Conservation (phyloP, 2,113 vertebrate genomes). For the Echinops telfairi region DNA sequence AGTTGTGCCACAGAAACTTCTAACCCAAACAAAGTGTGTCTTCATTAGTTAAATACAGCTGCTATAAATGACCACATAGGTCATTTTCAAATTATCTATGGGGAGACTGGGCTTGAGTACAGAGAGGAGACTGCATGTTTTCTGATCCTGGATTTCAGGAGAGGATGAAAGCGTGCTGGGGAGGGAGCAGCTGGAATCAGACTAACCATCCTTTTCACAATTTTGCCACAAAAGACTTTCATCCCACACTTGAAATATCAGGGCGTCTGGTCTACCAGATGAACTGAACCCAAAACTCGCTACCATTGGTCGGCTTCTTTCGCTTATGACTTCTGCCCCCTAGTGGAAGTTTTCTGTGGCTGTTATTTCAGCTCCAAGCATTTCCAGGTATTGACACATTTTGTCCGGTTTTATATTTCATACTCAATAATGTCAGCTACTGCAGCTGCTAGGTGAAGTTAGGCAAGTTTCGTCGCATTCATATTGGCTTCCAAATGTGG, state of each 20-base stretch:
- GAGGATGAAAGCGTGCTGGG: not conserved
- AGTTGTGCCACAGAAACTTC: not conserved
- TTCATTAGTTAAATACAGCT: no score
- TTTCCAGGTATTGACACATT: not conserved
- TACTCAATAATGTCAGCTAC: not conserved
- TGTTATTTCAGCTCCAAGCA: not conserved
- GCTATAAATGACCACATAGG: not conserved
- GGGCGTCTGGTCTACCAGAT: no score
- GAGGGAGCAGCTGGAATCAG: not conserved
- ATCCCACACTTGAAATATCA: fast-evolving
- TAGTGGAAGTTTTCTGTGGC: conserved; percentile 14
- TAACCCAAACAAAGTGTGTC: not conserved
- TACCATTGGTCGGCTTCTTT: not conserved
- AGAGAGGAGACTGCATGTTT: not conserved
- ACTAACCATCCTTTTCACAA: not conserved
- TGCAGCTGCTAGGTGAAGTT: not conserved
- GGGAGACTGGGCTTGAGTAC: not conserved
- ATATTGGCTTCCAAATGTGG: conserved; percentile 48
- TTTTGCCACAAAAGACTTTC: no score
- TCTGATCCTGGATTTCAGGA: not conserved
- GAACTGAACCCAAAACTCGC: no score
- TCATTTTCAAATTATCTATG: not conserved
- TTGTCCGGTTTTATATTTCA: not conserved
- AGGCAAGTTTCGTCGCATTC: conserved; percentile 18
- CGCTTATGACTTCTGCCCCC: conserved; percentile 5